A percentile compares a stretch with the other conserved stretches of the same genome.
These are phyloP conservation scores for fruit fly (Drosophila melanogaster) DNA, from an alignment of 1,140 invertebrate genomes.

Conservation along the genomic window DNA sequence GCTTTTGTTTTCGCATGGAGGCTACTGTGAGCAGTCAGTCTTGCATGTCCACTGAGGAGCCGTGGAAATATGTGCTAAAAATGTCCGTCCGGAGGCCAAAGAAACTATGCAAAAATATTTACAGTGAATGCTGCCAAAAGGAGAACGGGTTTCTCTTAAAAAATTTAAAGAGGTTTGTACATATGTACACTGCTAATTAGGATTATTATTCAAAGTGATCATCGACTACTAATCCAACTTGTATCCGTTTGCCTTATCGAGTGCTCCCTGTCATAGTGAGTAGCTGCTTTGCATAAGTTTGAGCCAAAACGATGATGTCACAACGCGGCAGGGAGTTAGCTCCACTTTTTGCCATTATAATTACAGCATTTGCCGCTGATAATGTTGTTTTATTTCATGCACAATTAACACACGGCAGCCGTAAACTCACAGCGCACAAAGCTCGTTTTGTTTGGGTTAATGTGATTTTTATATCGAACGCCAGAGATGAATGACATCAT, in stretches of 20 bases:
- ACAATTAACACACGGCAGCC: constrained; percentile 53
- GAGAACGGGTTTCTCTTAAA: neutral
- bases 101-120: constrained; percentile 7
- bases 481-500: constrained; percentile 77
- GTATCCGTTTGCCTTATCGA: neutral
- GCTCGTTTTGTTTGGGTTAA: constrained; percentile 3
- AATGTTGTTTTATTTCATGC: constrained; percentile 53
- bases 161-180: no score
- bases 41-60: constrained; percentile 60
- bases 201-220: no score
- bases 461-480: constrained; percentile 54
- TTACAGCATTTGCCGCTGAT: constrained; percentile 34
- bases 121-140: constrained; percentile 5
- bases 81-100: constrained; percentile 28
- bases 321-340: constrained; percentile 37
- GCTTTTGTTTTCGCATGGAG: constrained; percentile 48
- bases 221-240: no score
- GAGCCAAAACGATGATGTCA: constrained; percentile 49
- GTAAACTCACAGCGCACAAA: constrained; percentile 10
- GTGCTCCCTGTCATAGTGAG: neutral
- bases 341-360: constrained; percentile 42
- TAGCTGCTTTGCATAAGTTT: constrained; percentile 48
- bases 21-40: constrained; percentile 34
- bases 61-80: constrained; percentile 55
- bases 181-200: no score